A percentile compares a stretch with the other conserved stretches of the same genome.
Evolutionary conservation across 2,888 invertebrate species (phyloP).

Genomic region (Abrostola tripartita): DNA sequence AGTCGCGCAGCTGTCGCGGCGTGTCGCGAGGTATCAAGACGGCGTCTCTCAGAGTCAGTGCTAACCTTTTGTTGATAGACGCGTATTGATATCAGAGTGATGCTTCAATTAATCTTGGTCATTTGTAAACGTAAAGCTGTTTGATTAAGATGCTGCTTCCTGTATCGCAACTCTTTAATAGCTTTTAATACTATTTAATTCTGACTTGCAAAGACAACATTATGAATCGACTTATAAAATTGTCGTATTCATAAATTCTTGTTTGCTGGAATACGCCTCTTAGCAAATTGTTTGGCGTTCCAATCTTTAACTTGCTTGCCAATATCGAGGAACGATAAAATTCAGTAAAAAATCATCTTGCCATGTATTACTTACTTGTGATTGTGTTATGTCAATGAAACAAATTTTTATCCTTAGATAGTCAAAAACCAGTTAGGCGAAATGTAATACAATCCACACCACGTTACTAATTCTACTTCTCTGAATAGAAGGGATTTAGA

Average conservation of each 20-base stretch:
- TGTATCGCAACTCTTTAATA: conserved; percentile 8
- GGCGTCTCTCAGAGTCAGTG: conserved; percentile 64
- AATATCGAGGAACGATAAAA: not conserved
- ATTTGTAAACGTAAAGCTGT: conserved; percentile 19
- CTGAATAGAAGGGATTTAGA: too few species aligned
- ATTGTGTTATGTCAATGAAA: too few species aligned
- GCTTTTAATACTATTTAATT: conserved; percentile 25
- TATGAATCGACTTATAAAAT: conserved; percentile 22
- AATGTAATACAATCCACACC: too few species aligned
- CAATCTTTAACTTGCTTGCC: not conserved
- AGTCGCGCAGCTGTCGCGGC: conserved; percentile 83
- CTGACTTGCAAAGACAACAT: conserved; percentile 5
- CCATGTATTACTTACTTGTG: too few species aligned
- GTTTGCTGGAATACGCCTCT: conserved; percentile 6
- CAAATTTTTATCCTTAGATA: too few species aligned
- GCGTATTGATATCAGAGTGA: conserved; percentile 56
- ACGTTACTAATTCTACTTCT: too few species aligned
- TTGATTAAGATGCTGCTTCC: conserved; percentile 30
- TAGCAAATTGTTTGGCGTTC: not conserved
- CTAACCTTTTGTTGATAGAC: conserved; percentile 64
- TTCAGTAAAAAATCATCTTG: not conserved
- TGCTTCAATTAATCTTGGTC: conserved; percentile 43
- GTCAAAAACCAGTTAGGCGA: too few species aligned
- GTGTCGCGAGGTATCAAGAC: conserved; percentile 71
- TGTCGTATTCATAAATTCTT: conserved; percentile 14